Evolutionary conservation across 2,113 vertebrate species (phyloP).

Genomic region (Lynx canadensis): DNA sequence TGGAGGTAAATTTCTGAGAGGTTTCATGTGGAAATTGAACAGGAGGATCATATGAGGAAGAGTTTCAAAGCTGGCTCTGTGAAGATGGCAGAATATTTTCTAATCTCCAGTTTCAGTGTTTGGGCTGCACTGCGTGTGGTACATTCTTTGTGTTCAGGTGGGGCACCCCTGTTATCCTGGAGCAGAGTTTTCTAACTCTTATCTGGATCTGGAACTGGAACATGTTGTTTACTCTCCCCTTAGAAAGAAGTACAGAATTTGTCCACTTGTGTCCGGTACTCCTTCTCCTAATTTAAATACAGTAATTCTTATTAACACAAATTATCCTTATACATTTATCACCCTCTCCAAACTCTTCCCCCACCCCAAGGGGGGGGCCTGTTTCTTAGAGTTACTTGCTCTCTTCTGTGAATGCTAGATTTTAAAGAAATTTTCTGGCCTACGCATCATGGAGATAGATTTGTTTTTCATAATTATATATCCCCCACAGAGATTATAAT

Average conservation of each 20-base stretch:
- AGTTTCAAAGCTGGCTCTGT: not conserved
- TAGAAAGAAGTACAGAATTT: slow-evolving; percentile 2
- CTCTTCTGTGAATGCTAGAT: not conserved
- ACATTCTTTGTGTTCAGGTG: not conserved
- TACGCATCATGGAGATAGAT: not conserved
- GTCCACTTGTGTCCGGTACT: not conserved
- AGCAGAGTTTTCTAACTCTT: not conserved
- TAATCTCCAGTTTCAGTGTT: not conserved
- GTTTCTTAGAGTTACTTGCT: not conserved
- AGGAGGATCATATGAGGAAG: not conserved
- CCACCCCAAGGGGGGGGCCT: fast-evolving
- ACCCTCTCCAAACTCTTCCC: not conserved
- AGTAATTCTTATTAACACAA: slow-evolving; percentile 24
- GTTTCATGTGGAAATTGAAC: not conserved
- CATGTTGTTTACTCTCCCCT: not conserved
- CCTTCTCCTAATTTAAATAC: slow-evolving; percentile 18
- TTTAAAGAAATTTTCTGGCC: slow-evolving; percentile 20
- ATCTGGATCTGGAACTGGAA: not conserved
- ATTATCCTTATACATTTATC: slow-evolving; percentile 37
- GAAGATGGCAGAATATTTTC: slow-evolving; percentile 36
- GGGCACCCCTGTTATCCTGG: not conserved
- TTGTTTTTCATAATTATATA: slow-evolving; percentile 3
- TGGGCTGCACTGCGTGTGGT: not conserved
- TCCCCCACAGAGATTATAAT: not conserved
- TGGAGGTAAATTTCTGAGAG: not conserved